Base-by-base conservation (phyloP, 2,888 invertebrate genomes). In the Pyrrhosoma nymphula region DNA sequence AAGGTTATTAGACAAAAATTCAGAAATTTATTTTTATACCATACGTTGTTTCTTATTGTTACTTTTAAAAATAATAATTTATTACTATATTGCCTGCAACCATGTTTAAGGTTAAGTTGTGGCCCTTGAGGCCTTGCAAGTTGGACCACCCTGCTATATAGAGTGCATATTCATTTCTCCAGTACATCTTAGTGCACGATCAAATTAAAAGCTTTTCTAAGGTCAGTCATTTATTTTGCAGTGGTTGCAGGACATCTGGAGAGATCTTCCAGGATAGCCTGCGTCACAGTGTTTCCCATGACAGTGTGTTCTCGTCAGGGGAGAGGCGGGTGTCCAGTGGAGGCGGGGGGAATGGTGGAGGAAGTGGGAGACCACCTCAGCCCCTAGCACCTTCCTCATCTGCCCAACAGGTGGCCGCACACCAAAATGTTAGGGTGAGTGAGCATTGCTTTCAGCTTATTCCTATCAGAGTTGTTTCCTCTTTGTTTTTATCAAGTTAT, bases 251-350 rank as follows among this genome's bases (percentile, higher is more conserved):
- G n/a, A 69, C 93, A 69, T 69, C 93, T 26, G 93, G 93, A 55
- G 93, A 93, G 39, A 35, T 93, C 23, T 93, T 93, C 75, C 93
- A 93, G 35, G 93, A 93, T 26, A 93, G 93, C 47, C n/a, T 93
- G 39, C 93, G 98, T 95, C 97, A 99, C 96, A 99, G 99, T 96
- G 98, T 99, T 96, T 99, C 99, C 47, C 99, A 99, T 97, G 99
- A 99, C 97, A 99, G 99, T 96, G 98, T 99, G 96, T 99, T 99
- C 97, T 98, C 99, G 95, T 98, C 98, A 95, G 98, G 98, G 96
- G 96, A 96, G 93, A 95, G 96, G 95, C 96, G 96, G 39, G 97
- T 98, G 16, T 95, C 95, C 56, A 90, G 90, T 26, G 90, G 69
- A 39, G 90, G 90, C 3, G 35, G 91, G 6, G 95, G 95, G 23